A percentile compares a stretch with the other conserved stretches of the same genome.
Evolutionary conservation across 2,797 vertebrate genomes (phyloP).

Genomic region (Crenichthys baileyi): DNA sequence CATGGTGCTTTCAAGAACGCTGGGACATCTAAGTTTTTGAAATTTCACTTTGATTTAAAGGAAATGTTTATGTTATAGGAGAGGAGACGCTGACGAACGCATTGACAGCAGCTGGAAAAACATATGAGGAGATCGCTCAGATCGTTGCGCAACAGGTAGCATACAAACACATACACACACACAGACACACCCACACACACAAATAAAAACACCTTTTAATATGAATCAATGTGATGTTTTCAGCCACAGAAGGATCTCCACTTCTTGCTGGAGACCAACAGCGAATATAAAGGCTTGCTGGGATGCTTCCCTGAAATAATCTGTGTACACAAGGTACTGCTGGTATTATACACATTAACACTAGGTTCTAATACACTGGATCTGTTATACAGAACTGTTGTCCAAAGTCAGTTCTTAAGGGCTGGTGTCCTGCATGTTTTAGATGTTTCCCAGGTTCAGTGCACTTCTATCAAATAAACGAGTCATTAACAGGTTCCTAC

Average conservation of each 20-base stretch:
- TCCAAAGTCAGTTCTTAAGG: no score
- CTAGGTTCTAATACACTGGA: background rate
- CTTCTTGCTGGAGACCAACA: constrained; percentile 92
- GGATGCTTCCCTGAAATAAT: constrained; percentile 92
- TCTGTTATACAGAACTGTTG: no score
- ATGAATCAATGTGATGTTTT: background rate
- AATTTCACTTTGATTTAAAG: background rate
- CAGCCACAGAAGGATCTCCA: constrained; percentile 93
- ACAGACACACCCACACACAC: no score
- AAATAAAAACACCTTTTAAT: background rate
- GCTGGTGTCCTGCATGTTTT: no score
- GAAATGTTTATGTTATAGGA: constrained; percentile 71
- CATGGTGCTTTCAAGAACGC: constrained; percentile 6
- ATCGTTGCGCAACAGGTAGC: constrained; percentile 88
- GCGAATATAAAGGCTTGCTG: constrained; percentile 90
- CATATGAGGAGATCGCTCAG: constrained; percentile 89
- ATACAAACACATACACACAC: background rate
- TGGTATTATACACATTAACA: background rate
- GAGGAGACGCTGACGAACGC: constrained; percentile 89
- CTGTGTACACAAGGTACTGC: constrained; percentile 85
- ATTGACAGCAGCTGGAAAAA: constrained; percentile 89
- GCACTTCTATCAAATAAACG: no score
- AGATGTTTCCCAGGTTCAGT: no score
- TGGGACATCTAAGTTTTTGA: background rate
- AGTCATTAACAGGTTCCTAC: no score